Evolutionary conservation across 2,888 invertebrate genomes (phyloP).

Genomic region (Eustalomyia histrio): DNA sequence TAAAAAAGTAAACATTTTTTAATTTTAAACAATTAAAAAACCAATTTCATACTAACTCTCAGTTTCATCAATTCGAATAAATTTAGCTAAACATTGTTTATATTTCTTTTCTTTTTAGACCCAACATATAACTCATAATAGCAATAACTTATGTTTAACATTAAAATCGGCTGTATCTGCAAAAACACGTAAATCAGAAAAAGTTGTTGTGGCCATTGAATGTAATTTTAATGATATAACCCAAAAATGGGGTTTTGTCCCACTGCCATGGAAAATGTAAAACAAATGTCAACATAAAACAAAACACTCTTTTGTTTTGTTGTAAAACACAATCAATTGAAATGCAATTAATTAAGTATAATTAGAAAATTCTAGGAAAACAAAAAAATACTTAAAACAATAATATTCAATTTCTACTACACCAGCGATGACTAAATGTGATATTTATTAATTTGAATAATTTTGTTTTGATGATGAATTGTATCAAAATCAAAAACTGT

Average conservation of each 20-base stretch:
- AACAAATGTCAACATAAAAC: conserved; percentile 5
- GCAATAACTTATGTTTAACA: conserved; percentile 75
- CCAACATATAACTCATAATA: conserved; percentile 76
- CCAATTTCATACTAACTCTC: no score
- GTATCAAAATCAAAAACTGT: neutral
- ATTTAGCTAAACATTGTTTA: neutral
- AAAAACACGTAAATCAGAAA: conserved; percentile 71
- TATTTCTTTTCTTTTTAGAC: conserved; percentile 68
- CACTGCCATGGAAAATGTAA: conserved; percentile 77
- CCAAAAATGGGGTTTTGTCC: conserved; percentile 78
- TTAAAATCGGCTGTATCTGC: conserved; percentile 70
- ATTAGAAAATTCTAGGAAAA: conserved; percentile 33
- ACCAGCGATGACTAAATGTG: conserved; percentile 66
- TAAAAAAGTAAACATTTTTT: no score
- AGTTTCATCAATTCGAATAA: no score
- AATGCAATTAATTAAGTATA: conserved; percentile 61
- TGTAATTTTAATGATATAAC: conserved; percentile 75
- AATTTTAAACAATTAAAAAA: no score
- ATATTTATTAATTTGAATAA: conserved; percentile 65
- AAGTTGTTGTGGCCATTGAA: conserved; percentile 72
- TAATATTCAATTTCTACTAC: conserved; percentile 57
- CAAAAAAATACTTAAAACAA: conserved; percentile 16
- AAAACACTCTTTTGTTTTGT: neutral
- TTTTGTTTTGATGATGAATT: conserved; percentile 12
- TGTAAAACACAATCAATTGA: conserved; percentile 8